A percentile compares a stretch with the other conserved stretches of the same genome.
phyloP scores from a whole-genome alignment of 2,888 invertebrate genomes.

The Eudemis profundana region DNA sequence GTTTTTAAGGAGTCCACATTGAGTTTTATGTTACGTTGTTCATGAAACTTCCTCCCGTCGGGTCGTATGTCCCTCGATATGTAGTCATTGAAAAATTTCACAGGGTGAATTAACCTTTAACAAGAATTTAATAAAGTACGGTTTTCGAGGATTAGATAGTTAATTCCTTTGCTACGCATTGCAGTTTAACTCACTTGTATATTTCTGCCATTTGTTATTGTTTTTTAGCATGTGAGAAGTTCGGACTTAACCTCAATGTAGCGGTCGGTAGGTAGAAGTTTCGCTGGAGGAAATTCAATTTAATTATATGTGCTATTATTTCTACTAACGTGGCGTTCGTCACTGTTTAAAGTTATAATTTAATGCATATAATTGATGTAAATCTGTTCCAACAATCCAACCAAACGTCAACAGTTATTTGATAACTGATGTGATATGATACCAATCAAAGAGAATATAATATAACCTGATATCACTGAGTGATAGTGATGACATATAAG shows the following conservation, averaged over 20 bases:
- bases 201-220: slow-evolving; percentile 65
- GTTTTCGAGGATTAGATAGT: not conserved
- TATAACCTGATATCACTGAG: no score
- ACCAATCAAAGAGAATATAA: no score
- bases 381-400: no score
- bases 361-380: no score
- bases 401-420: no score
- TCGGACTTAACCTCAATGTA: slow-evolving; percentile 21
- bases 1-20: slow-evolving; percentile 73
- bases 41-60: slow-evolving; percentile 90
- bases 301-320: no score
- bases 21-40: slow-evolving; percentile 86
- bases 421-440: no score
- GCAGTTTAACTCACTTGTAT: slow-evolving; percentile 64
- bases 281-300: no score
- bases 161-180: not conserved
- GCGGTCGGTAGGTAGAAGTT: no score
- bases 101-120: slow-evolving; percentile 89
- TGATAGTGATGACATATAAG: no score
- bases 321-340: no score
- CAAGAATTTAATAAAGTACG: not conserved
- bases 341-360: no score
- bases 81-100: slow-evolving; percentile 91
- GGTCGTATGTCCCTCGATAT: slow-evolving; percentile 89
- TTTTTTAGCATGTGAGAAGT: slow-evolving; percentile 31